Percentiles rank a stretch among this genome's conserved stretches.
Evolutionary conservation across 2,888 invertebrate species (phyloP).

Genomic region (Rhimphoctona megacephalus): DNA sequence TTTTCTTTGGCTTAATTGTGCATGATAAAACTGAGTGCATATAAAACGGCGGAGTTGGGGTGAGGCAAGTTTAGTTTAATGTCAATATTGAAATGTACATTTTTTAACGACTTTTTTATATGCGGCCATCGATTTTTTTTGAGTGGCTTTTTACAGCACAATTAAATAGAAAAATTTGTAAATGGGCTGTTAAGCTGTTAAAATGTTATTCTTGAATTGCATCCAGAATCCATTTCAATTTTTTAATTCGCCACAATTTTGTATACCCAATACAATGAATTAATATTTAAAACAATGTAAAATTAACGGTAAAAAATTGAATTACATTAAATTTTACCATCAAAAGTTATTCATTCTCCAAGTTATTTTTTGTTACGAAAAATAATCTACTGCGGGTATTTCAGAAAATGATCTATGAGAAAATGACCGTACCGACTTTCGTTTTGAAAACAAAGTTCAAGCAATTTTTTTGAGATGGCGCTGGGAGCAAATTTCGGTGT

Average conservation of each 20-base stretch:
- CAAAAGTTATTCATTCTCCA: not conserved
- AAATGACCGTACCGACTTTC: not conserved
- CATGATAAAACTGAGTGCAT: not conserved
- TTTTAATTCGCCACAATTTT: not conserved
- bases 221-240: not conserved
- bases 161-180: not conserved
- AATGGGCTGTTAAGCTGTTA: not conserved
- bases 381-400: constrained; percentile 21
- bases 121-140: not conserved
- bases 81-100: not conserved
- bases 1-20: constrained; percentile 7
- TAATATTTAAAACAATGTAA: not conserved
- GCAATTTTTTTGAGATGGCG: constrained; percentile 27
- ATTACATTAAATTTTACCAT: not conserved
- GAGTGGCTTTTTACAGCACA: not conserved
- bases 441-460: constrained; percentile 7
- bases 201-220: not conserved
- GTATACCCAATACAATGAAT: not conserved
- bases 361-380: not conserved
- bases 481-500: constrained; percentile 25
- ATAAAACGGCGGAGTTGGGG: not conserved
- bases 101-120: not conserved
- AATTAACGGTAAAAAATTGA: not conserved
- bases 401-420: not conserved
- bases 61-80: not conserved